Base-by-base conservation (phyloP, 2,797 vertebrate genomes). In the Gallinago stenura region DNA sequence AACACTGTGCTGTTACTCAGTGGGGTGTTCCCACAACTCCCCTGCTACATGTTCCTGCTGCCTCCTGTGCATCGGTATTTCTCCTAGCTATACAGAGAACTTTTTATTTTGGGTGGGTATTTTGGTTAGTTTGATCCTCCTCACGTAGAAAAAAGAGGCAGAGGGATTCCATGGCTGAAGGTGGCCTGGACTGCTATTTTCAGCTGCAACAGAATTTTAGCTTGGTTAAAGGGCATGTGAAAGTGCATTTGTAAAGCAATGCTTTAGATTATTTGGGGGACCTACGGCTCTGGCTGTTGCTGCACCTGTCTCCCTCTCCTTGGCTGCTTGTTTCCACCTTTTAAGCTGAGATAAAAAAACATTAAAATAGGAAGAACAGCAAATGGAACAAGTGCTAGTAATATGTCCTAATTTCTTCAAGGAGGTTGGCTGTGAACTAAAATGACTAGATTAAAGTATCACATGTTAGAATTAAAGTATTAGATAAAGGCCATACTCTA, bases 401-500 rank as follows among this genome's bases (percentile, higher is more conserved):
- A 21, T 41, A 83, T 43, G 92, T 60, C 88, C 96, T 62, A 71
- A 82, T 94, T 94, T 95, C 83, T 90, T 90, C 90, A 75, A 93
- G 90, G 92, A 92, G 56, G 69, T 35, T 72, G 80, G n/a, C 80
- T 79, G 86, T 76, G 80, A 95, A 89, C 69, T 20, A 35, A 81
- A 93, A 91, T 60, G 73, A 84, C 66, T 89, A 79, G 73, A 89
- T 84, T 91, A 57, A 90, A 90, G 58, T 50, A 93, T 79, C 73
- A 87, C 84, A 70, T 14, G 20, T 70, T 76, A 83, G 87, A 94
- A 92, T 93, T 91, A 81, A 94, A 90, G 73, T 43, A 72, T 78
- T 71, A 94, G 66, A 79, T 92, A 79, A 96, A 93, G 83, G 62
- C 88, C 80, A 62, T 46, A 65, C 70, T 89, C 83, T 66, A 82